Base-by-base conservation (phyloP, 2,888 invertebrate genomes). In the Drosophila crucigera region DNA sequence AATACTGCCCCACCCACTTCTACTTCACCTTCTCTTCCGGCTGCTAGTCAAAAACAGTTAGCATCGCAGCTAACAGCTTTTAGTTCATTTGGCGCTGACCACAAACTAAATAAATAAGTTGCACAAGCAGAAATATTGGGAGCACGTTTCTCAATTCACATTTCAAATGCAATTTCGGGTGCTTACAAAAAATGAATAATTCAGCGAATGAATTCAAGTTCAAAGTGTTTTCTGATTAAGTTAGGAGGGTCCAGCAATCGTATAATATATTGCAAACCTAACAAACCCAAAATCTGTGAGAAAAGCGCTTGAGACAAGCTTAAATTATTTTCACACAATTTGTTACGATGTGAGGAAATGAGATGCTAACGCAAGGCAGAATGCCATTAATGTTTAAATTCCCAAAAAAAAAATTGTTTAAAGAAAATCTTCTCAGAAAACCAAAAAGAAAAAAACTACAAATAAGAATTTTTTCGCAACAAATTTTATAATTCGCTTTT, bases 111-210 rank as follows among this genome's bases (percentile, higher is more conserved):
- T 49, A 22, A 22, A 31, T 14, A 41, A 31, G 41, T 58, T 25
- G 39, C 11, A 22, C 53, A 10, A 31, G 25, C 43, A 30, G n/a
- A 43, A 37, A 33, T 35, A 47, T n/a, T 28, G 14, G 25, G 25
- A 9, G 25, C 47, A 64, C 64, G 43, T 22, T 37, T 9, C 39
- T 19, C 47, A 31, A 39, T 25, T 47, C 53, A 50, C 52, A 52
- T 37, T 31, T 31, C 28, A 30, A 25, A 25, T 33, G 6, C 39
- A 31, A 58, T 39, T 50, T 37, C 7, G 14, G 14, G 35, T 22
- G n/a, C 31, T 41, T 11, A 31, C n/a, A 47, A 35, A 4, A 41
- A 30, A 58, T 68, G 56, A 66, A 69, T 69, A 66, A 69, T 68
- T 65, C 65, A 68, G n/a, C 52, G 14, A 19, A 49, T 25, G 33